Evolutionary conservation across 1,140 invertebrate species (phyloP), one percentile per base, ranked within the genome.

Genomic region (Tribolium castaneum): DNA sequence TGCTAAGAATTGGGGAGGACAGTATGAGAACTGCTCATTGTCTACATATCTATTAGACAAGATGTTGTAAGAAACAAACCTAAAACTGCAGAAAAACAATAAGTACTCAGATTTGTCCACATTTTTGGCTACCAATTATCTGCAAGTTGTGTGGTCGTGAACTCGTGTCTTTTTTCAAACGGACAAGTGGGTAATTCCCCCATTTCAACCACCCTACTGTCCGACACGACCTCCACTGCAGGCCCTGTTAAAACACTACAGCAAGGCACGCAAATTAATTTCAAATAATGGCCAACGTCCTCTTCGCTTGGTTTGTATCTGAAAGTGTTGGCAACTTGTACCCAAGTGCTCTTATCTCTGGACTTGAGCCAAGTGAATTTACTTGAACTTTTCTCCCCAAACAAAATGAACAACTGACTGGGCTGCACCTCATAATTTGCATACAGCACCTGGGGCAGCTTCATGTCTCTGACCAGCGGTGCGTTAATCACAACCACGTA

Each of bases 31-130:
- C 0, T 93, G 92, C 83, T 90, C 92, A 70, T 94, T 92, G 12
- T 95, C 93, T 74, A 95, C 92, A 87, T 98, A 98, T 9, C 93
- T 85, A 87, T 97, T 93, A 16, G 97, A 96, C 78, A 98, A 86
- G 76, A 97, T 91, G 86, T 98, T 98, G 83, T 99, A 99, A 2
- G 92, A 92, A 6, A 97, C 89, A 78, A 97, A 90, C 74, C 97
- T 89, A 77, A 98, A 92, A 83, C 94, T 96, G 85, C 83, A 90
- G 88, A 85, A 78, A 79, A 76, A 78, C 66, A 75, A 74, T 19
- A 51, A 70, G 52, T 80, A 78, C 78, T 74, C 88, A 88, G n/a
- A 59, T 39, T 81, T 78, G 16, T 19, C 16, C 1, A 2, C 25
- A 30, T 30, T 30, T 30, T 30, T 30, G 0, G 5, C 6, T 80